Percentiles rank a stretch among this genome's conserved stretches.
These are phyloP conservation scores for Lethenteron camtschaticum DNA, from an alignment of 2,113 vertebrate species.

Conservation along the genomic window DNA sequence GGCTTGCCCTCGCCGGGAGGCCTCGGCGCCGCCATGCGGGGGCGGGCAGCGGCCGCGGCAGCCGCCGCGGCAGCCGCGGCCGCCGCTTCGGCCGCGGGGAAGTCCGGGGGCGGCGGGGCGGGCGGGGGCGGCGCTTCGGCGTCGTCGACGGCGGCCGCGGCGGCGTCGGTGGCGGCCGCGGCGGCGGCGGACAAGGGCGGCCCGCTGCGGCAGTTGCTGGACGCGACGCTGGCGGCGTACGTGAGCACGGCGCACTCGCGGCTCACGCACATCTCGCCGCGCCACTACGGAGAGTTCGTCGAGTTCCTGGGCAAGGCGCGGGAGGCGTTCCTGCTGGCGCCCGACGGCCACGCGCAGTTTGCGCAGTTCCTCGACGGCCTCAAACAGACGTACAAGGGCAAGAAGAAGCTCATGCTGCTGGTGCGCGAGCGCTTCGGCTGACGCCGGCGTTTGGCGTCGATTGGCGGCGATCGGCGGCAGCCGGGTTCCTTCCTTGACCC, in stretches of 20 bases:
- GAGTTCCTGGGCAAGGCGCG: conserved; percentile 27
- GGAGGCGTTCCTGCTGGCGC: conserved; percentile 25
- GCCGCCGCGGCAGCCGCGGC: neutral
- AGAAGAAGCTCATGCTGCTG: conserved; percentile 28
- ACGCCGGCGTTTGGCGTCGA: conserved; percentile 5
- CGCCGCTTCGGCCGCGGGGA: conserved; percentile 14
- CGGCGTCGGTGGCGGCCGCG: conserved; percentile 13
- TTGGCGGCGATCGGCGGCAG: no score
- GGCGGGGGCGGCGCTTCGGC: neutral
- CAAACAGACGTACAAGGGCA: conserved; percentile 29
- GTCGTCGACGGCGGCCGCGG: conserved; percentile 11
- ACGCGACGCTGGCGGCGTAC: conserved; percentile 21
- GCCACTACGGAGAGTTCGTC: conserved; percentile 25
- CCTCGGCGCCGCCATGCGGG: conserved; percentile 5
- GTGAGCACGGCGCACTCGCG: conserved; percentile 27
- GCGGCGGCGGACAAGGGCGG: conserved; percentile 19
- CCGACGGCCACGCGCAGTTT: conserved; percentile 24
- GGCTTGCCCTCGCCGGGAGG: conserved; percentile 16
- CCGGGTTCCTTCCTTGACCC: neutral
- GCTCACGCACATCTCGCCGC: conserved; percentile 26
- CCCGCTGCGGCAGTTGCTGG: conserved; percentile 23
- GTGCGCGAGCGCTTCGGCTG: conserved; percentile 29
- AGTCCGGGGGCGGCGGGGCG: conserved; percentile 8
- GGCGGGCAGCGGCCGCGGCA: neutral
- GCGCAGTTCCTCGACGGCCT: conserved; percentile 24